Base-by-base conservation (phyloP, 2,888 invertebrate species). In the Campoplex capitator region DNA sequence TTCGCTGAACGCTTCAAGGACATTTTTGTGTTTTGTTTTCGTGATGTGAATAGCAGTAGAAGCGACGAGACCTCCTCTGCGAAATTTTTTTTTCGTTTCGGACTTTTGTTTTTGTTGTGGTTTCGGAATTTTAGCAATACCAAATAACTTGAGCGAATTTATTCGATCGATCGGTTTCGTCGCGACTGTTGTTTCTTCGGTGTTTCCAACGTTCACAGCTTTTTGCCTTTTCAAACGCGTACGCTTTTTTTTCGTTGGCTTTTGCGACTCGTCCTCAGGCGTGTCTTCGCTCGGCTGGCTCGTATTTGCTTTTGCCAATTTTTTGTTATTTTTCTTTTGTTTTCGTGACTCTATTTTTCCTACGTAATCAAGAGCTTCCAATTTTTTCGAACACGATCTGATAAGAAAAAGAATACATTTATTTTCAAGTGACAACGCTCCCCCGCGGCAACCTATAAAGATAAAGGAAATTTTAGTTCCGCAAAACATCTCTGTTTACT, bases 341-440 rank as follows among this genome's bases (percentile, higher is more conserved):
- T 91, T 92, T 79, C 88, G 90, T 4, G 70, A n/a, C 4, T 91
- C 90, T 28, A 65, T 65, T 73, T 89, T 89, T 11, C 81, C 79
- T 0, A 79, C 86, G 68, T 91, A 91, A 67, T 88, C 91, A n/a
- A 94, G 88, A 58, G 95, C 92, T 6, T 95, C 95, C 71, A 97
- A 92, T 92, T 96, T 97, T 92, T 96, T 96, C 1, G 96, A 96
- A 92, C 96, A 97, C 1, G 96, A 96, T 89, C 97, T 97, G 89
- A 38, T 3, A 91, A 90, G 23, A 51, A 56, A 80, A 11, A 38
- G 3, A 45, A 45, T 1, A 45, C 9, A 9, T 42, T 42, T 3
- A 7, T 42, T 42, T 42, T 42, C 9, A 8, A 42, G 9, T 42
- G 1, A 42, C 42, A 42, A 42, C 7, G 42, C 42, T 9, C 9